Evolutionary conservation across 2,888 invertebrate species (phyloP).

Genomic region (Drosophila kanekoi): DNA sequence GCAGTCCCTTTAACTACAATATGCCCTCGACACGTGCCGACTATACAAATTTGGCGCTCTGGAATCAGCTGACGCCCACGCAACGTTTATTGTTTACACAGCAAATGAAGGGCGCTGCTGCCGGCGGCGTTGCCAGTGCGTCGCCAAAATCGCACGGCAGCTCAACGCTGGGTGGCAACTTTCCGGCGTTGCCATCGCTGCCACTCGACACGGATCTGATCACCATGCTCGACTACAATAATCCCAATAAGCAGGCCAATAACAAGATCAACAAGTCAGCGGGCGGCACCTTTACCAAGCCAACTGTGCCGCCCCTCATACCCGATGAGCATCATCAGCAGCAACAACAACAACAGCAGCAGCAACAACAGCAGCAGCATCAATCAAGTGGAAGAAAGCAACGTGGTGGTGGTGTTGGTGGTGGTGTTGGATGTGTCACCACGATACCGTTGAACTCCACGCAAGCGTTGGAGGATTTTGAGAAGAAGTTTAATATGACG

Average conservation of each 20-base stretch:
- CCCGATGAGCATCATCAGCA: slow-evolving; percentile 45
- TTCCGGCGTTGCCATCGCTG: slow-evolving; percentile 77
- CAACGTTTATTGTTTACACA: slow-evolving; percentile 80
- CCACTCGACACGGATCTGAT: slow-evolving; percentile 81
- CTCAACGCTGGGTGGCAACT: slow-evolving; percentile 26
- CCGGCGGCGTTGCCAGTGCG: slow-evolving; percentile 12
- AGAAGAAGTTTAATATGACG: slow-evolving; percentile 84
- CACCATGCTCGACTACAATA: slow-evolving; percentile 82
- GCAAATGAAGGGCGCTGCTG: slow-evolving; percentile 71
- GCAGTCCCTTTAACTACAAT: slow-evolving; percentile 76
- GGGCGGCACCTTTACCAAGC: slow-evolving; percentile 67
- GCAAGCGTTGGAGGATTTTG: slow-evolving; percentile 81
- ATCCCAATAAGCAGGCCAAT: slow-evolving; percentile 67
- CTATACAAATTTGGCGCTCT: slow-evolving; percentile 82
- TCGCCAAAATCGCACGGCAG: background rate
- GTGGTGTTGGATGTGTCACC: slow-evolving; percentile 40
- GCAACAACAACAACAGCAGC: slow-evolving; percentile 3
- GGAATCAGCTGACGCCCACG: slow-evolving; percentile 82
- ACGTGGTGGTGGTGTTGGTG: slow-evolving; percentile 6
- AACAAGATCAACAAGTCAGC: background rate
- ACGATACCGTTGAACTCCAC: slow-evolving; percentile 80
- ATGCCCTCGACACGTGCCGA: slow-evolving; percentile 75
- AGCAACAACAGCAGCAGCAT: slow-evolving; percentile 8
- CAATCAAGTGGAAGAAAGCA: slow-evolving; percentile 26
- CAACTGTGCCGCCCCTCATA: slow-evolving; percentile 64